phyloP scores from a whole-genome alignment of 2,797 vertebrate genomes.

The Botia kubotai region DNA sequence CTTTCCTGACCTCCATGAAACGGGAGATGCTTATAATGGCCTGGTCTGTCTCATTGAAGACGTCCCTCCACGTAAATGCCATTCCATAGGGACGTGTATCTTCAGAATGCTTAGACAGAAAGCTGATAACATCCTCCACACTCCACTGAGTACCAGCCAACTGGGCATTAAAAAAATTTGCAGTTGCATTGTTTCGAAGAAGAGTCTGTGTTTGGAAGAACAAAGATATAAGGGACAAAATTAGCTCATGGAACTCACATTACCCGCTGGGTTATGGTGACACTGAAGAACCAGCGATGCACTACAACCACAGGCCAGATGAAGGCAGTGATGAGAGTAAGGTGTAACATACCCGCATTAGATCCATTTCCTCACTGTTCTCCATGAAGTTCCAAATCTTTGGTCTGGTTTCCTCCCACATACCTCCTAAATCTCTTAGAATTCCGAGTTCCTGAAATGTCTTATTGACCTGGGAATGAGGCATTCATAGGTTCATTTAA shows the following conservation, averaged over 20 bases:
- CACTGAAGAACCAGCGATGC: not conserved
- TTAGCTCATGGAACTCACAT: not conserved
- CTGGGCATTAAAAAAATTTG: constrained; percentile 73
- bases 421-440: constrained; percentile 90
- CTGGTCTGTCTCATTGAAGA: constrained; percentile 84
- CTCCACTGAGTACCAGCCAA: constrained; percentile 79
- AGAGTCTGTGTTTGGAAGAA: constrained; percentile 70
- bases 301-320: not conserved
- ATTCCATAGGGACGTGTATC: constrained; percentile 68
- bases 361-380: constrained; percentile 87
- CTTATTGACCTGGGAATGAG: constrained; percentile 86
- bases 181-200: constrained; percentile 75
- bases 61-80: constrained; percentile 82
- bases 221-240: not conserved
- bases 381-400: constrained; percentile 94
- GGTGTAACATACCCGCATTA: constrained; percentile 83
- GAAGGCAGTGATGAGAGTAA: constrained; percentile 5
- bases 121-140: constrained; percentile 75
- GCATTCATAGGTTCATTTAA: no score
- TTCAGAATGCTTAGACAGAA: constrained; percentile 80
- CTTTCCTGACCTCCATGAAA: constrained; percentile 84
- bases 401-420: constrained; percentile 94
- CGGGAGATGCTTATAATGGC: constrained; percentile 79
- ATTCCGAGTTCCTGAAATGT: constrained; percentile 95
- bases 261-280: not conserved